Evolutionary conservation across 2,113 vertebrate genomes (phyloP).

Genomic region (Polypterus senegalus): DNA sequence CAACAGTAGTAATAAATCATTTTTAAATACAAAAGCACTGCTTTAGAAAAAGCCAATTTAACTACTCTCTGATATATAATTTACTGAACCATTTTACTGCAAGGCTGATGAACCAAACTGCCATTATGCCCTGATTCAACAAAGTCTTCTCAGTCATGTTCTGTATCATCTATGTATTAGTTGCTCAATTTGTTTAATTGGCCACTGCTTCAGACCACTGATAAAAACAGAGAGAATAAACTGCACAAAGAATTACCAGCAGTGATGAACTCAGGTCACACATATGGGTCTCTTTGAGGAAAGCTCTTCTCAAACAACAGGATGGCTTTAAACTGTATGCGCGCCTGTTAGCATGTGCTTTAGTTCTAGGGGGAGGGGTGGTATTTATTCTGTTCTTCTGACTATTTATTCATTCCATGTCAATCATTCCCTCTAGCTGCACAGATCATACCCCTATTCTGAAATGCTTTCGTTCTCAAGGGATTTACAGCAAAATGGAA

Average conservation of each 20-base stretch:
- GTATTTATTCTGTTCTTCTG: slow-evolving; percentile 33
- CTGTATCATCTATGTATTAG: too few species aligned
- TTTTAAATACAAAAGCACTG: too few species aligned
- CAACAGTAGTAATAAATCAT: too few species aligned
- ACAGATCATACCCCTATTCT: slow-evolving; percentile 20
- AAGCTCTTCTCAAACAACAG: slow-evolving; percentile 20
- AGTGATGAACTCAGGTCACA: not conserved
- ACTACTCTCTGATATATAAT: slow-evolving; percentile 29
- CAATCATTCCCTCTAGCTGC: slow-evolving; percentile 28
- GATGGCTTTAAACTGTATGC: slow-evolving; percentile 20
- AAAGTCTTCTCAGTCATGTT: too few species aligned
- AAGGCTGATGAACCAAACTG: slow-evolving; percentile 30
- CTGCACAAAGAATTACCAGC: not conserved
- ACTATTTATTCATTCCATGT: slow-evolving; percentile 33
- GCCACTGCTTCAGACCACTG: too few species aligned
- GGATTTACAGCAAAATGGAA: slow-evolving; percentile 35
- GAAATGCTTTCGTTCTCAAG: slow-evolving; percentile 29
- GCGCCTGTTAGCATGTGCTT: slow-evolving; percentile 15
- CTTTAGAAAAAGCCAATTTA: too few species aligned
- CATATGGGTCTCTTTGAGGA: slow-evolving; percentile 11
- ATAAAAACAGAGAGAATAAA: too few species aligned
- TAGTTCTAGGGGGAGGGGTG: slow-evolving; percentile 22
- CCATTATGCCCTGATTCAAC: slow-evolving; percentile 19
- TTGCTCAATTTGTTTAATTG: too few species aligned
- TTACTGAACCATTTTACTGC: slow-evolving; percentile 36